A percentile compares a stretch with the other conserved stretches of the same genome.
Evolutionary conservation across 2,113 vertebrate species (phyloP).

Genomic region (Pseudorectes ferrugineus): DNA sequence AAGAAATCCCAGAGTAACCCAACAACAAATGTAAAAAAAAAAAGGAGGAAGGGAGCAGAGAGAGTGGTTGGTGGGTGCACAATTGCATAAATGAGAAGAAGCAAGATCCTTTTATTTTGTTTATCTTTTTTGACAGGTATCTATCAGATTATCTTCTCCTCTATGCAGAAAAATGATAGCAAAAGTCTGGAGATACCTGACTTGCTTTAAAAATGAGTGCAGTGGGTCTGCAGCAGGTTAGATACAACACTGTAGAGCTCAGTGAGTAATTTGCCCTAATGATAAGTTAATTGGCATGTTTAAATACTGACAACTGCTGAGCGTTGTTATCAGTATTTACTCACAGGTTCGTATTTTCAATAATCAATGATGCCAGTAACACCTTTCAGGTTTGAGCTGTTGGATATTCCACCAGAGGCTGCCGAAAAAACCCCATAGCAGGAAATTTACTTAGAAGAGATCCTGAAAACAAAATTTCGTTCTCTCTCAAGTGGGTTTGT

Average conservation of each 20-base stretch:
- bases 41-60: neutral
- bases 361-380: neutral
- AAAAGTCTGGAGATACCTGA: neutral
- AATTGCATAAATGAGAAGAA: neutral
- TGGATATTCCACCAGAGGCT: neutral
- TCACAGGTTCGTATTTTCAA: rapidly evolving
- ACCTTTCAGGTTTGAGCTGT: neutral
- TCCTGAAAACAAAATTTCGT: neutral
- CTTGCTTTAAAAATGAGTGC: neutral
- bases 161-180: neutral
- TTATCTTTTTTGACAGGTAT: neutral
- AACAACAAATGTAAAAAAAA: neutral
- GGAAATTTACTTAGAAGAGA: neutral
- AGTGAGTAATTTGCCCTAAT: neutral
- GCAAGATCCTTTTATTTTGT: neutral
- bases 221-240: neutral
- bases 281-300: neutral
- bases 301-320: neutral
- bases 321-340: neutral
- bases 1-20: neutral
- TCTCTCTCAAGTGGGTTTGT: neutral
- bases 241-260: neutral
- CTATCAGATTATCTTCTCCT: neutral
- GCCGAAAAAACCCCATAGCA: neutral
- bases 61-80: neutral